A percentile compares a stretch with the other conserved stretches of the same genome.
Evolutionary conservation across 2,113 vertebrate species (phyloP).

Genomic region (Poecile atricapillus): DNA sequence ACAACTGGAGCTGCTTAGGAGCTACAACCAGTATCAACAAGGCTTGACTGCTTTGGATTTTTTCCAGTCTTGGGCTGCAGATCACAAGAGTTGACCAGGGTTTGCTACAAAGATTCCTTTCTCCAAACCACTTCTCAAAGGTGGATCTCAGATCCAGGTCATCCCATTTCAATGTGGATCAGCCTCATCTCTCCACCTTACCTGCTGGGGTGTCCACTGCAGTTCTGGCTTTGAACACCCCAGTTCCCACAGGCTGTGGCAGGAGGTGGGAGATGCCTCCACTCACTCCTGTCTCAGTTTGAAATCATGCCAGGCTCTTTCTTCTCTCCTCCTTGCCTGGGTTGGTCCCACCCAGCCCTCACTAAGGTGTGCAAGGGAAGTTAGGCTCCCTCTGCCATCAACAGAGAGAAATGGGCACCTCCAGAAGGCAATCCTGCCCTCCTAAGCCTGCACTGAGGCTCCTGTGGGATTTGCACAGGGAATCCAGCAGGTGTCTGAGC

Average conservation of each 20-base stretch:
- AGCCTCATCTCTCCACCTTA: not conserved
- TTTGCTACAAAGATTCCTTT: not conserved
- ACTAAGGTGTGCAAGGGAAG: not conserved
- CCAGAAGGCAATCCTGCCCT: not conserved
- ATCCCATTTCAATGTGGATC: accelerated
- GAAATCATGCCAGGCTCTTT: not conserved
- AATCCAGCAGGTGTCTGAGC: not conserved
- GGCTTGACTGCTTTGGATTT: not conserved
- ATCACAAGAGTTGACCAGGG: not conserved
- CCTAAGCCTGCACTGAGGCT: not conserved
- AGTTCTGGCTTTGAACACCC: not conserved
- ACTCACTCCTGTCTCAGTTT: not conserved
- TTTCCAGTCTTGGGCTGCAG: not conserved
- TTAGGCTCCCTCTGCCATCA: not conserved
- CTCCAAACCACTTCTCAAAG: not conserved
- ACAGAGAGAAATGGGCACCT: not conserved
- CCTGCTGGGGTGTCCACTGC: not conserved
- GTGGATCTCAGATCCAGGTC: not conserved
- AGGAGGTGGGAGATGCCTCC: not conserved
- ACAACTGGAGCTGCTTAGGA: not conserved
- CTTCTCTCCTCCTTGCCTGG: not conserved
- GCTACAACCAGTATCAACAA: not conserved
- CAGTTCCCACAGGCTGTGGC: not conserved
- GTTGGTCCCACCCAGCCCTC: not conserved
- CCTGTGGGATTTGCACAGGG: accelerated